Conservation (phyloP, 1,140 invertebrate genomes). For the Plutomurus gul region DNA sequence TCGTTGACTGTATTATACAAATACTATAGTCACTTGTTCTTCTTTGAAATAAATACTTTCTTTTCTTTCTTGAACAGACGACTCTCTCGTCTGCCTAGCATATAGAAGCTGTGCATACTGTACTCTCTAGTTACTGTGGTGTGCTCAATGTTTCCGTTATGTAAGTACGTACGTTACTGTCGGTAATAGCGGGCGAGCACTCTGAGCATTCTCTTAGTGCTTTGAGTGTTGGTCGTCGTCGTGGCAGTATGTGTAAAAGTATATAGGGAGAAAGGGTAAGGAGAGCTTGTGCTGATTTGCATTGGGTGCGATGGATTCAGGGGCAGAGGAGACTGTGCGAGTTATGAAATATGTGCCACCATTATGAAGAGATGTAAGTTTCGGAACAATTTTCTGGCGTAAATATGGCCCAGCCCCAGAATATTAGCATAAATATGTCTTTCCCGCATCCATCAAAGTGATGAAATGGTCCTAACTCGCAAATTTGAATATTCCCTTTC, state of each 20-base stretch:
- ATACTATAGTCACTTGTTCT: no score
- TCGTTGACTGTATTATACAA: no score
- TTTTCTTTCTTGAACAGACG: no score
- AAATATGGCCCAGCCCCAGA: conserved; percentile 52
- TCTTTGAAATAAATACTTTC: no score
- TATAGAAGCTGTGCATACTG: no score
- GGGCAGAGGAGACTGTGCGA: conserved; percentile 41
- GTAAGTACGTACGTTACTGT: no score
- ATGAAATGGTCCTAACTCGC: conserved; percentile 52
- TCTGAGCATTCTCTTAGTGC: no score
- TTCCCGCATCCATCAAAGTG: conserved; percentile 54
- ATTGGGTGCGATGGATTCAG: conserved; percentile 51
- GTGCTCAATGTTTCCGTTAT: no score
- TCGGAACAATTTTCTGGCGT: conserved; percentile 51
- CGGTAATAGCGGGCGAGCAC: no score
- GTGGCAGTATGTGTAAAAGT: background rate
- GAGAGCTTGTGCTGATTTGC: conserved; percentile 47
- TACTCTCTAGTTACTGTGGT: no score
- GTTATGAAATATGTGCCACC: conserved; percentile 51
- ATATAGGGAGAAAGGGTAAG: background rate
- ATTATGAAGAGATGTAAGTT: conserved; percentile 52
- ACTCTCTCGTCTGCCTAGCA: no score
- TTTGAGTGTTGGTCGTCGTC: background rate
- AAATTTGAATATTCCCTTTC: conserved; percentile 53
- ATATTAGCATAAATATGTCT: conserved; percentile 55